Evolutionary conservation across 2,888 invertebrate genomes (phyloP).

Genomic region (Dione juno): DNA sequence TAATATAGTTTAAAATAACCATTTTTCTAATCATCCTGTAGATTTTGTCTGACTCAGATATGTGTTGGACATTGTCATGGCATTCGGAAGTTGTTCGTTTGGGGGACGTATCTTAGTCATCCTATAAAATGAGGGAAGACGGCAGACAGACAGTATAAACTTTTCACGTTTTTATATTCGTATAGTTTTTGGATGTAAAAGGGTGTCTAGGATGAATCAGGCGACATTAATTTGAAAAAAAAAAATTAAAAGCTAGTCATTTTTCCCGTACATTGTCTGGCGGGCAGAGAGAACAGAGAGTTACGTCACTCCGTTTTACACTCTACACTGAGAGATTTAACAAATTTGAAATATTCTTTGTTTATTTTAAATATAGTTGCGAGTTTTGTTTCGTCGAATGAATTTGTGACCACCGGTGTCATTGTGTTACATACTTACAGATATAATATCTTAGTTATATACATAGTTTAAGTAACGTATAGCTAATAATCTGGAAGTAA

Average conservation of each 20-base stretch:
- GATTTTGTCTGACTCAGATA: constrained; percentile 23
- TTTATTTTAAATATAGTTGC: too few relatives aligned
- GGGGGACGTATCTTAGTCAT: constrained; percentile 34
- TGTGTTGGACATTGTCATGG: constrained; percentile 14
- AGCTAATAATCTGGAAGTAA: too few relatives aligned
- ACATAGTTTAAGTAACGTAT: too few relatives aligned
- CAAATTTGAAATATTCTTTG: too few relatives aligned
- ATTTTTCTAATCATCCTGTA: background rate
- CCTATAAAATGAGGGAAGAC: background rate
- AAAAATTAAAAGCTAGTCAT: too few relatives aligned
- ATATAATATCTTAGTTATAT: too few relatives aligned
- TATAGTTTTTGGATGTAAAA: background rate
- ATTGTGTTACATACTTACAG: too few relatives aligned
- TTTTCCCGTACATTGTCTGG: too few relatives aligned
- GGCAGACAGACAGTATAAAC: background rate
- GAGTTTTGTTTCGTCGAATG: too few relatives aligned
- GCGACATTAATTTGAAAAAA: too few relatives aligned
- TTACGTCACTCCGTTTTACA: background rate
- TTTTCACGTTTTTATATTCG: background rate
- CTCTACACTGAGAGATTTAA: background rate
- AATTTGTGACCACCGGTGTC: too few relatives aligned
- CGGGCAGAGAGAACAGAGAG: too few relatives aligned
- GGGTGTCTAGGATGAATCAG: background rate
- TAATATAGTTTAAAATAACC: background rate
- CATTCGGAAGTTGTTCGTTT: constrained; percentile 8